Evolutionary conservation across 2,797 vertebrate genomes (phyloP).

Genomic region (Etheostoma nigrum): DNA sequence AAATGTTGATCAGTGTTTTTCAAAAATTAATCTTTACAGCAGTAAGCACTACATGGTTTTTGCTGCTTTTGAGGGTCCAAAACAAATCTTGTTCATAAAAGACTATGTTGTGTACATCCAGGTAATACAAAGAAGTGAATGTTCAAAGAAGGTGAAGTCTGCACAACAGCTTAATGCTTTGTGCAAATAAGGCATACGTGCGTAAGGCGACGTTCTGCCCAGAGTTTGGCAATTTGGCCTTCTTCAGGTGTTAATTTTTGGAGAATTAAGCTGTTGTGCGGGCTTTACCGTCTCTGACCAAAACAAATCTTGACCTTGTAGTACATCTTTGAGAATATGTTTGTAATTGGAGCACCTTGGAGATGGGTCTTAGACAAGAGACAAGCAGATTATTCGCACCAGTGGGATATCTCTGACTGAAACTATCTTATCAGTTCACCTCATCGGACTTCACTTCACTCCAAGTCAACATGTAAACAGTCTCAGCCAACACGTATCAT

Average conservation of each 20-base stretch:
- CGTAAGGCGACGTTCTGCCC: too few species aligned
- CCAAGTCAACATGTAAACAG: background rate
- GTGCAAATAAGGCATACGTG: too few species aligned
- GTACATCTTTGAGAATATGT: background rate
- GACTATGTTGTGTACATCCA: too few species aligned
- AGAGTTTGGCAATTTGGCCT: too few species aligned
- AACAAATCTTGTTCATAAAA: background rate
- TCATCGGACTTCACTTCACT: background rate
- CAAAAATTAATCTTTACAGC: too few species aligned
- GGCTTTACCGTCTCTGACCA: too few species aligned
- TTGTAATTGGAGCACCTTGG: background rate
- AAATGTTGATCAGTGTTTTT: too few species aligned
- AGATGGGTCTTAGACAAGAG: background rate
- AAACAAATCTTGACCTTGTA: background rate
- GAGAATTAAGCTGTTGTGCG: too few species aligned
- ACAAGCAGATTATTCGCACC: background rate
- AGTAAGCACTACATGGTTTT: background rate
- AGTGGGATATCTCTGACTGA: background rate
- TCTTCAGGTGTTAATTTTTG: too few species aligned
- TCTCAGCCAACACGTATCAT: background rate
- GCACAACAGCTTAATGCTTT: too few species aligned
- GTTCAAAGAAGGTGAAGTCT: too few species aligned
- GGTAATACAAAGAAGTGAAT: too few species aligned
- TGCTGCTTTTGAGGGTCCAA: background rate
- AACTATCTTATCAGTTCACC: background rate